Evolutionary conservation across 1,140 invertebrate genomes (phyloP).

Genomic region (Olivierus martensii): DNA sequence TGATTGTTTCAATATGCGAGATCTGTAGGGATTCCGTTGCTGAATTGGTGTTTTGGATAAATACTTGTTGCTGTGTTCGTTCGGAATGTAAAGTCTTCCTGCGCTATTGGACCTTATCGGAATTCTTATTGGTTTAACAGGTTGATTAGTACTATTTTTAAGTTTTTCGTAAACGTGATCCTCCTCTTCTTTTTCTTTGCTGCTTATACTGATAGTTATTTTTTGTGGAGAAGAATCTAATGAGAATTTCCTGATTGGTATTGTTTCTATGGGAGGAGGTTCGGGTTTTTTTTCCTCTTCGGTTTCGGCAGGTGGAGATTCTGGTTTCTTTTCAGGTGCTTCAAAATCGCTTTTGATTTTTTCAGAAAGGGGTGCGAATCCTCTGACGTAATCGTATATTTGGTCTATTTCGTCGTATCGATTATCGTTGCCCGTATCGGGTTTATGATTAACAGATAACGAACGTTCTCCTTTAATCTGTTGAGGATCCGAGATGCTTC

Average conservation of each 20-base stretch:
- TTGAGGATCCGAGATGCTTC: conserved; percentile 15
- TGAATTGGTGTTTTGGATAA: conserved; percentile 14
- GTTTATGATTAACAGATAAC: too few species aligned
- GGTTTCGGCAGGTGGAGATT: conserved; percentile 35
- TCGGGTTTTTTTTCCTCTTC: conserved; percentile 59
- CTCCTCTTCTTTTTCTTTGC: conserved; percentile 4
- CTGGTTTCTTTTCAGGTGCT: conserved; percentile 12
- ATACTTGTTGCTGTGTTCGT: conserved; percentile 5
- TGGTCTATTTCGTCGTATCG: conserved; percentile 87
- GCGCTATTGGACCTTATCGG: conserved; percentile 3
- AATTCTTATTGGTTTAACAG: neutral
- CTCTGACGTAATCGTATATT: conserved; percentile 89
- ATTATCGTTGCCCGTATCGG: conserved; percentile 40
- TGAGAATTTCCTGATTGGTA: conserved; percentile 49
- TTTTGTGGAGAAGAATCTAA: neutral
- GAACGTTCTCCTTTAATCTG: neutral
- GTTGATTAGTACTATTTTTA: neutral
- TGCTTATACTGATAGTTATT: neutral
- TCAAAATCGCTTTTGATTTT: conserved; percentile 7
- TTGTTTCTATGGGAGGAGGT: conserved; percentile 78
- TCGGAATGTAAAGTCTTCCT: conserved; percentile 7
- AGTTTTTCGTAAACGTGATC: conserved; percentile 19
- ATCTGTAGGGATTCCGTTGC: conserved; percentile 3
- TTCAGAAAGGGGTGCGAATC: conserved; percentile 64
- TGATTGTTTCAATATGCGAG: conserved; percentile 6